Base-by-base conservation (phyloP, 1,140 invertebrate species). In the Ephestia elutella region DNA sequence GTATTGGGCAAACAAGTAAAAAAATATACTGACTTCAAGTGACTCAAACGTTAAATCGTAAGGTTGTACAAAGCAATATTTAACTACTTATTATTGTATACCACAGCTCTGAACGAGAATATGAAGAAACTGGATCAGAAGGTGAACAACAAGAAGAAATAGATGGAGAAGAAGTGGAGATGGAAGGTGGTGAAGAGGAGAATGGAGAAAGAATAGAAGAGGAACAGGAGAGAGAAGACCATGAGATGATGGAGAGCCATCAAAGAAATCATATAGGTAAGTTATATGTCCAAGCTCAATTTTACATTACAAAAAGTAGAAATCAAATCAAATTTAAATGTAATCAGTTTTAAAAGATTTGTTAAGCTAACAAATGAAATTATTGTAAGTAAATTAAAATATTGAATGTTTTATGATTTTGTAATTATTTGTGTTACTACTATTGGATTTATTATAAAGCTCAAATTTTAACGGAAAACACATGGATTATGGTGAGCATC, bases 41-140 rank as follows among this genome's bases (percentile, higher is more conserved):
- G 21, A n/a, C n/a, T n/a, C n/a, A n/a, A n/a, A n/a, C n/a, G n/a
- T n/a, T n/a, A n/a, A 25, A 25, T 25, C 2, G 21, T 25, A 25
- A 25, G 2, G 21, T 25, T 25, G 7, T 25, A 25, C 21, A 25
- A 7, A 25, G 7, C 21, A 55, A 38, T 57, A 59, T 35, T 57
- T 54, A 5, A 3, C 21, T 62, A 63, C 20, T 59, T 64, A 58
- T 10, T 54, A 62, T 56, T 13, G 17, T 59, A 50, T n/a, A n/a
- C n/a, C n/a, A 25, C 56, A 84, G 82, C 56, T 93, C 92, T 13
- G 92, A 93, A 56, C 92, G 93, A 65, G 92, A 91, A 60, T 93
- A 93, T 51, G 86, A 94, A 64, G 94, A 94, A 65, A 92, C 91
- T n/a, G 91, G 92, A 59, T 94, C 93, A 19, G 92, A 93, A 67